Evolutionary conservation across 2,888 invertebrate species (phyloP).

Genomic region (Meteorus cinctellus): DNA sequence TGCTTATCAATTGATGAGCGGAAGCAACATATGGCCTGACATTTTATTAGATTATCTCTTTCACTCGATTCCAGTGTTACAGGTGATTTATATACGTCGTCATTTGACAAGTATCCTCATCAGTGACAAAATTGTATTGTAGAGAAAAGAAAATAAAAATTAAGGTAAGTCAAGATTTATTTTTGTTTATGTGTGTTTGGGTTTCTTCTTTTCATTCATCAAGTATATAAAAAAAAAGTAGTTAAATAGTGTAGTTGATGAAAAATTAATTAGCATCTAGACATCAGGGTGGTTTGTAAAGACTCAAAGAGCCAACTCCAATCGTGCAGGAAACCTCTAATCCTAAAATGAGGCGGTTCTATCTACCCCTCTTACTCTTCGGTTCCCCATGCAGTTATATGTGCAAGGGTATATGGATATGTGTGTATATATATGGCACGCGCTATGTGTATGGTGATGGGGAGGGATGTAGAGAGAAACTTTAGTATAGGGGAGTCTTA

Average conservation of each 20-base stretch:
- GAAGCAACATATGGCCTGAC: conserved; percentile 64
- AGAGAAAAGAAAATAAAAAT: not conserved
- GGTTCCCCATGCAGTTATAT: not conserved
- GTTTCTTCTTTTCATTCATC: not conserved
- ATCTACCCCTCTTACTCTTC: not conserved
- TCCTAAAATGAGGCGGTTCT: conserved; percentile 65
- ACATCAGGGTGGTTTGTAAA: conserved; percentile 24
- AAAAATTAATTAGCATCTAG: conserved; percentile 33
- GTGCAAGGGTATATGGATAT: not conserved
- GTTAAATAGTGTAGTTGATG: not conserved
- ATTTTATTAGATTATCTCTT: conserved; percentile 65
- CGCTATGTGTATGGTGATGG: conserved; percentile 60
- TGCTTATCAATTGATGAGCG: conserved; percentile 63
- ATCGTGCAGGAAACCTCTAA: conserved; percentile 71
- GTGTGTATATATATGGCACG: conserved; percentile 59
- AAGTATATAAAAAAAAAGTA: not conserved
- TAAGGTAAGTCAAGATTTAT: not conserved
- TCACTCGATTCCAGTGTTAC: conserved; percentile 55
- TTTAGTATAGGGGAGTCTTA: conserved; percentile 50
- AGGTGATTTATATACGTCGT: not conserved
- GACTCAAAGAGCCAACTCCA: conserved; percentile 54
- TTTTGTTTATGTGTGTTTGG: not conserved
- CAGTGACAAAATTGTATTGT: not conserved
- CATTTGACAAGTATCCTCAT: conserved; percentile 32
- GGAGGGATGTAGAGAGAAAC: conserved; percentile 41